Base-by-base conservation (phyloP, 2,113 vertebrate genomes). In the Ondatra zibethicus region DNA sequence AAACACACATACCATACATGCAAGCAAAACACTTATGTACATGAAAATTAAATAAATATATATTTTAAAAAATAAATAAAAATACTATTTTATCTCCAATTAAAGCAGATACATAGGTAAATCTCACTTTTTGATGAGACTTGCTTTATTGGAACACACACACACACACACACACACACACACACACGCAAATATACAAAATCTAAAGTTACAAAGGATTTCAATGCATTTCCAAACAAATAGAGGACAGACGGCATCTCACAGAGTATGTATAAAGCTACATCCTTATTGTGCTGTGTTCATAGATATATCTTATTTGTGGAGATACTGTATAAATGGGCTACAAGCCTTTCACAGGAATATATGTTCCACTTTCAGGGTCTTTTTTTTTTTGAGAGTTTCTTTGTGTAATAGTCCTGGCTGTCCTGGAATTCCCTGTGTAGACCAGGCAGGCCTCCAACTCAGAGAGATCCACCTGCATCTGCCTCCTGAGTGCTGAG, bases 241-340 rank as follows among this genome's bases (percentile, higher is more conserved):
- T 4, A 9, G 8, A 3, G 70, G 66, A 11, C 3, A 21, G 17
- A 63, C 42, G 29, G 36, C 2, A n/a, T 85, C 3, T 16, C 0
- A 52, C 9, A 65, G 14, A 39, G 25, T 11, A 0, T 33, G 14
- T 61, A 47, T 1, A 5, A 70, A 77, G 23, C 65, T 31, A 2
- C 31, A 42, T 45, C 61, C 61, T 12, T 23, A 23, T 0, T 11
- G 36, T 39, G 17, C 29, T 33, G 4, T 52, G 76, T 78, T 19
- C 58, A 61, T 9, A 45, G 61, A 47, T 12, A 14, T 1, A 31
- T 14, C 70, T 21, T 91, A 16, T 9, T 73, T 58, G 66, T 58
- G 85, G 17, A 21, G 50, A n/a, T 58, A 33, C 33, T n/a, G 36
- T 70, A 17, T 16, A 68, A 50, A 68, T 17, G n/a, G 1, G 29